Evolutionary conservation across 1,140 invertebrate genomes (phyloP).

Genomic region (Drosophila navojoa): DNA sequence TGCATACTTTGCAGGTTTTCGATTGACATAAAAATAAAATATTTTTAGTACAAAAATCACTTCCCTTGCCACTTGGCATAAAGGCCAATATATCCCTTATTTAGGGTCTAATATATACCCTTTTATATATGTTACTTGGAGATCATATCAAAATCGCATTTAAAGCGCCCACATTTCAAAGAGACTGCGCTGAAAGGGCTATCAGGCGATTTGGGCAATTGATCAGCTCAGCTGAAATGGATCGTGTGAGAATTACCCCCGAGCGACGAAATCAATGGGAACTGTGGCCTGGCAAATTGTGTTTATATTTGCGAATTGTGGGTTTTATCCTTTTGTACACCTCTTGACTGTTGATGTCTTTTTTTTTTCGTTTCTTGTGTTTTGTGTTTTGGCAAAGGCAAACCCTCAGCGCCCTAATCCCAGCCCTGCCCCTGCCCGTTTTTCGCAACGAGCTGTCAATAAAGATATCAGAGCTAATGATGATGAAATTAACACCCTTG

Average conservation of each 20-base stretch:
- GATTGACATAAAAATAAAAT: no score
- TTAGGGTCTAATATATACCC: not conserved
- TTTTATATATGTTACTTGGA: not conserved
- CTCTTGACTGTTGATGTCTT: constrained; percentile 58
- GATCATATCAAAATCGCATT: not conserved
- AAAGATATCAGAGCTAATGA: constrained; percentile 60
- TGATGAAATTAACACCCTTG: constrained; percentile 63
- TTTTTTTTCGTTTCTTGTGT: not conserved
- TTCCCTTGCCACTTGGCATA: no score
- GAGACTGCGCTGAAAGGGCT: constrained; percentile 28
- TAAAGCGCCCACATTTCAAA: not conserved
- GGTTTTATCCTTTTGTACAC: constrained; percentile 55
- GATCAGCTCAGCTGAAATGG: constrained; percentile 33
- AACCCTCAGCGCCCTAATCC: not conserved
- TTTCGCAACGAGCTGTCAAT: constrained; percentile 48
- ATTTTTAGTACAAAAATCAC: no score
- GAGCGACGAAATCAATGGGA: not conserved
- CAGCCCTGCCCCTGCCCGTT: constrained; percentile 15
- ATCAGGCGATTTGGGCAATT: constrained; percentile 19
- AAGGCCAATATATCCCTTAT: no score
- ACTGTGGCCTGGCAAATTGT: constrained; percentile 45
- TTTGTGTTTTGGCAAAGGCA: constrained; percentile 20
- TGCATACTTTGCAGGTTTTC: no score
- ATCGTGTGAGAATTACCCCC: constrained; percentile 5
- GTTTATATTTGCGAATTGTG: constrained; percentile 67